These are phyloP conservation scores for Ormyrus thymus DNA, from an alignment of 2,888 invertebrate genomes.

Conservation along the genomic window DNA sequence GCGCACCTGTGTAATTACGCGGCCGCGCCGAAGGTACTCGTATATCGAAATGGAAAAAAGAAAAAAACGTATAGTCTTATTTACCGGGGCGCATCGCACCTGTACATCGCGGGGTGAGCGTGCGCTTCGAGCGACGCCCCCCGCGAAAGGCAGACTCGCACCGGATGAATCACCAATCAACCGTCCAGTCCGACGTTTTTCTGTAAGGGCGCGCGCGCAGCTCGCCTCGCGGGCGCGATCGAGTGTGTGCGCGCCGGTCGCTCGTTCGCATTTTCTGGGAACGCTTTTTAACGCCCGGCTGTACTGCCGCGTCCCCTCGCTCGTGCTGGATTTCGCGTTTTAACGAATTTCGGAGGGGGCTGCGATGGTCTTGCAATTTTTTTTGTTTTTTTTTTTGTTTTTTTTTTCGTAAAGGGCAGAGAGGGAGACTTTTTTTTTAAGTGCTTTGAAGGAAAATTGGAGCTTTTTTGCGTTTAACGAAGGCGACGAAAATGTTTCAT, in stretches of 20 bases:
- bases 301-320: not conserved
- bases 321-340: not conserved
- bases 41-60: not conserved
- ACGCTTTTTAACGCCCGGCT: not conserved
- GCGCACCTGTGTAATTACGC: constrained; percentile 40
- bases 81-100: constrained; percentile 29
- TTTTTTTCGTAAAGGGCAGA: too few species aligned
- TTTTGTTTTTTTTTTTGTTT: too few species aligned
- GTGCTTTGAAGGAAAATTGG: too few species aligned
- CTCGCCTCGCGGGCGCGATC: not conserved
- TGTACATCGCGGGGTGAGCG: constrained; percentile 9
- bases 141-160: constrained; percentile 40
- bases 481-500: too few species aligned
- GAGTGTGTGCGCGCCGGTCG: not conserved
- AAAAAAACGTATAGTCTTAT: not conserved
- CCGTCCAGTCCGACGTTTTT: constrained; percentile 59
- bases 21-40: too few species aligned
- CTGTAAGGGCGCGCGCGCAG: not conserved
- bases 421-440: too few species aligned
- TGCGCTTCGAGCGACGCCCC: constrained; percentile 14
- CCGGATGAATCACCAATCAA: constrained; percentile 69
- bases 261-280: constrained; percentile 17
- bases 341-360: too few species aligned
- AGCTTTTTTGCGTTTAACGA: too few species aligned
- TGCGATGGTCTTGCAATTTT: too few species aligned